Evolutionary conservation across 1,140 invertebrate genomes (phyloP).

Genomic region (Sitophilus oryzae): DNA sequence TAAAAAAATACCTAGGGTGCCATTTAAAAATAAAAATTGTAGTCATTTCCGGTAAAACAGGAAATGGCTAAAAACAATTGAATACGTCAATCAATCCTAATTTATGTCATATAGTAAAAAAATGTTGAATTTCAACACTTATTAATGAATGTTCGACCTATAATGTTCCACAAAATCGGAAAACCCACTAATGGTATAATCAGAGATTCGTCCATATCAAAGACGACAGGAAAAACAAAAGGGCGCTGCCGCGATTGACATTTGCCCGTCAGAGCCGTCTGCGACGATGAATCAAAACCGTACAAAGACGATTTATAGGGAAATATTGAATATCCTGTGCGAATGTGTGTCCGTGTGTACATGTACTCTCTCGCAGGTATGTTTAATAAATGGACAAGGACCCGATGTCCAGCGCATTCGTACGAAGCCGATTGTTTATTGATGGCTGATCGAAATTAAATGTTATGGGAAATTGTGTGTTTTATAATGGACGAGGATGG

Average conservation of each 20-base stretch:
- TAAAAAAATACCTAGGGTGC: no score
- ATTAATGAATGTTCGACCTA: no score
- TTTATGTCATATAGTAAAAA: no score
- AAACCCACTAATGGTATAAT: no score
- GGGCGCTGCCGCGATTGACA: neutral
- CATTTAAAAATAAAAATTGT: no score
- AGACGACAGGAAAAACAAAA: neutral
- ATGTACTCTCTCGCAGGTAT: neutral
- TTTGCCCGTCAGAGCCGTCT: neutral
- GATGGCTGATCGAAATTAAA: neutral
- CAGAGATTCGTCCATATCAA: no score
- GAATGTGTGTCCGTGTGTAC: no score
- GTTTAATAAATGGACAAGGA: neutral
- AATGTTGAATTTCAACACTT: no score
- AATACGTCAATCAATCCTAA: no score
- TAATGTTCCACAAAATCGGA: no score
- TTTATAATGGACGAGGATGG: neutral
- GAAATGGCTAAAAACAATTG: no score
- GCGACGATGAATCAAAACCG: neutral
- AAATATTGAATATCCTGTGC: neutral
- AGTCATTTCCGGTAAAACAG: no score
- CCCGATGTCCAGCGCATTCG: neutral
- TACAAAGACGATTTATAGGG: neutral
- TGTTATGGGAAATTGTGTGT: neutral
- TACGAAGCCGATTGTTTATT: neutral